phyloP scores from a whole-genome alignment of 2,888 invertebrate genomes.

The Sicus ferrugineus region DNA sequence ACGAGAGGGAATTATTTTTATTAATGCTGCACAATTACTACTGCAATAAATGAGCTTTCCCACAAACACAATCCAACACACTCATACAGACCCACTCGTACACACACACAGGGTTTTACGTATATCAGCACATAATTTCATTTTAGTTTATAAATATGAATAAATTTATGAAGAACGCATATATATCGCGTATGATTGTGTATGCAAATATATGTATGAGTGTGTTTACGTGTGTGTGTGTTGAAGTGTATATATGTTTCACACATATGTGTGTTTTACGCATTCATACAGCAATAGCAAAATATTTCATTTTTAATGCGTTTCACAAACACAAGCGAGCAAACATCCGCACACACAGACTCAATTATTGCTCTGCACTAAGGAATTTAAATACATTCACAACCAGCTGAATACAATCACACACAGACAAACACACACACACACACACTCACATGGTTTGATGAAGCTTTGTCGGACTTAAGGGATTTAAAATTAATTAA shows the following conservation, averaged over 20 bases:
- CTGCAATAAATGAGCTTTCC: not conserved
- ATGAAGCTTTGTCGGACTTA: conserved; percentile 1
- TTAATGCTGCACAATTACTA: not conserved
- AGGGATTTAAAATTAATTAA: conserved; percentile 16
- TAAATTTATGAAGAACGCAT: not conserved
- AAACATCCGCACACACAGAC: not conserved
- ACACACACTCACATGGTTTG: not conserved
- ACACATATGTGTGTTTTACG: not conserved
- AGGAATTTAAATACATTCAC: conserved; percentile 19
- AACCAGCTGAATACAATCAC: conserved; percentile 25
- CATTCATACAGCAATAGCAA: not conserved
- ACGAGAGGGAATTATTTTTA: not conserved
- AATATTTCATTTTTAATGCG: not conserved
- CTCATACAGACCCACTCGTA: not conserved
- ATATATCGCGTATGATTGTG: not conserved
- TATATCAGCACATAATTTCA: not conserved
- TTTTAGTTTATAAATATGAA: not conserved
- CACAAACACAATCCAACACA: not conserved
- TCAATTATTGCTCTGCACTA: not conserved
- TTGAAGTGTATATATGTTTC: not conserved
- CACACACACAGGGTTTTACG: not conserved
- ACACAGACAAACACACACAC: conserved; percentile 16
- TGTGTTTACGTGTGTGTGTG: too few relatives aligned
- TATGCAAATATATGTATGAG: not conserved
- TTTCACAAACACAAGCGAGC: not conserved